Evolutionary conservation across 2,113 vertebrate genomes (phyloP).

Genomic region (Pandion haliaetus): DNA sequence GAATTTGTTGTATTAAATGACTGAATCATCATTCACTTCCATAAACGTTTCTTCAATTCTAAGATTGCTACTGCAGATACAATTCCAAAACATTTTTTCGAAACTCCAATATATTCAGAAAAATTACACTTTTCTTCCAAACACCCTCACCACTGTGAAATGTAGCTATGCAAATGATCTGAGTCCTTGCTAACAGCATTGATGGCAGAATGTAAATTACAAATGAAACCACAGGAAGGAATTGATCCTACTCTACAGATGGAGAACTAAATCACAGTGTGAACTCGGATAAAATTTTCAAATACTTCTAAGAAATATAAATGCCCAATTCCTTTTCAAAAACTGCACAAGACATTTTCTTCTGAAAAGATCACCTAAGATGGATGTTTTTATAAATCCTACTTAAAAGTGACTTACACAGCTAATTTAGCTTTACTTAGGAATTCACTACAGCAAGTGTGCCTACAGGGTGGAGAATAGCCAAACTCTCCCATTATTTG

Average conservation of each 20-base stretch:
- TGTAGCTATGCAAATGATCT: background rate
- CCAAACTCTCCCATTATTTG: background rate
- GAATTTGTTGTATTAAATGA: background rate
- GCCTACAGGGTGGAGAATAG: background rate
- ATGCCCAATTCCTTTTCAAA: background rate
- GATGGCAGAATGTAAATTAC: background rate
- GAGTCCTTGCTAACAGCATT: background rate
- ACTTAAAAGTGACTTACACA: background rate
- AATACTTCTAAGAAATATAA: background rate
- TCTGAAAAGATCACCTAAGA: background rate
- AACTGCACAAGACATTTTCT: background rate
- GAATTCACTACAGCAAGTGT: background rate
- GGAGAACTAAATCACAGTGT: background rate
- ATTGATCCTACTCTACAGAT: background rate
- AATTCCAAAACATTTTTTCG: background rate
- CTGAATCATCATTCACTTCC: background rate
- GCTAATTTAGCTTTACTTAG: background rate
- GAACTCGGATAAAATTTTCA: background rate
- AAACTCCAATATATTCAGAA: background rate
- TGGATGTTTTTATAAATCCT: background rate
- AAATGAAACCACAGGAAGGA: constrained; percentile 3
- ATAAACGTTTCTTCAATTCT: background rate
- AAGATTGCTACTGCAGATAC: background rate
- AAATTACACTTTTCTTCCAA: background rate
- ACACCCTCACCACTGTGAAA: background rate